Conservation (phyloP, 2,888 invertebrate genomes). For the Cerceris rybyensis region DNA sequence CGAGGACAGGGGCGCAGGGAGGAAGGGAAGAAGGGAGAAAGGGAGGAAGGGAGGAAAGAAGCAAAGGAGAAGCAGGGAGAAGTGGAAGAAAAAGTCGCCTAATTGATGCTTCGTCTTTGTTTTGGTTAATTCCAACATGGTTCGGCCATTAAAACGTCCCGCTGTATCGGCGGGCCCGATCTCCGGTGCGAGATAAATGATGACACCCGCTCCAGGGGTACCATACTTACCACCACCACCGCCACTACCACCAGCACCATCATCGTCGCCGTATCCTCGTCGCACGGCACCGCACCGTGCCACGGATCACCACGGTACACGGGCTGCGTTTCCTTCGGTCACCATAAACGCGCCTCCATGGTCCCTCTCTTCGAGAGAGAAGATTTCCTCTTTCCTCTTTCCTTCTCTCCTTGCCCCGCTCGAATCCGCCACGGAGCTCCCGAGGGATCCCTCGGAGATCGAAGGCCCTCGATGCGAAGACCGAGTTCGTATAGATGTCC, state of each 20-base stretch:
- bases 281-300: slow-evolving; percentile 52
- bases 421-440: neutral
- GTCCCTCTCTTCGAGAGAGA: neutral
- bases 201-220: slow-evolving; percentile 83
- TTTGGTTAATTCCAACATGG: slow-evolving; percentile 88
- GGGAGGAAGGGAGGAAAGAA: slow-evolving; percentile 21
- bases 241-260: slow-evolving; percentile 57
- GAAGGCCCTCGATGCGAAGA: neutral
- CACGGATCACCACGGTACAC: slow-evolving; percentile 45
- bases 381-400: slow-evolving; percentile 7
- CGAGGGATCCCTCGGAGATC: neutral
- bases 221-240: slow-evolving; percentile 79
- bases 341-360: slow-evolving; percentile 24
- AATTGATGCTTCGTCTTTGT: slow-evolving; percentile 88
- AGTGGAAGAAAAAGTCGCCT: slow-evolving; percentile 83
- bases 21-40: slow-evolving; percentile 16
- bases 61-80: slow-evolving; percentile 63
- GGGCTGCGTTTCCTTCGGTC: slow-evolving; percentile 39
- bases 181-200: slow-evolving; percentile 85
- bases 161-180: slow-evolving; percentile 85
- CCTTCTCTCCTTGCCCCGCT: neutral
- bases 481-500: neutral
- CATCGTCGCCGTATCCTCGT: slow-evolving; percentile 56
- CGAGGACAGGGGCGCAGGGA: slow-evolving; percentile 24
- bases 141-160: slow-evolving; percentile 88